phyloP scores from a whole-genome alignment of 2,797 vertebrate species.

The Craterocephalus amniculus region DNA sequence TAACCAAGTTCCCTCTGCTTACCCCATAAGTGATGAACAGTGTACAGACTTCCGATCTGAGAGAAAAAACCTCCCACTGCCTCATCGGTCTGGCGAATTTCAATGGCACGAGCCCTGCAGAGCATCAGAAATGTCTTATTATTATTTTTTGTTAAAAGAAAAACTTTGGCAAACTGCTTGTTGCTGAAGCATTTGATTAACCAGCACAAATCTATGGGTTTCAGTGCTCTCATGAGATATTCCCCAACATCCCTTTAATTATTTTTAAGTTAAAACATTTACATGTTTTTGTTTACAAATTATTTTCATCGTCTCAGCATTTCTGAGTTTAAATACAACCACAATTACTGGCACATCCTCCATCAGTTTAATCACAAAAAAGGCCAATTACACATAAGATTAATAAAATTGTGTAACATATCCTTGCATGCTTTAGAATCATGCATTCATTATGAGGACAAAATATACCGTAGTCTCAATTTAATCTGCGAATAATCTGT shows the following conservation, averaged over 20 bases:
- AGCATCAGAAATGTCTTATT: conserved; percentile 20
- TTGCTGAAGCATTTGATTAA: background rate
- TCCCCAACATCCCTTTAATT: conserved; percentile 20
- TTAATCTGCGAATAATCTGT: conserved; percentile 75
- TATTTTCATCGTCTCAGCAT: background rate
- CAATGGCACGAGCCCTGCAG: conserved; percentile 92
- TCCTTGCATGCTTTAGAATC: conserved; percentile 42
- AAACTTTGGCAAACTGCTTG: background rate
- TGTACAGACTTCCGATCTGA: conserved; percentile 94
- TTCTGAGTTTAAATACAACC: too few relatives aligned
- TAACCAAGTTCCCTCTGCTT: conserved; percentile 45
- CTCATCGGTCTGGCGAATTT: conserved; percentile 90
- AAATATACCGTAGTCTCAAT: conserved; percentile 62
- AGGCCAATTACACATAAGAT: conserved; percentile 24
- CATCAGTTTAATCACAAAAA: conserved; percentile 14
- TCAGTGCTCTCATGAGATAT: background rate
- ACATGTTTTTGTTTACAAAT: conserved; percentile 6
- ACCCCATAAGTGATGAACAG: conserved; percentile 97
- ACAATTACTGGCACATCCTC: background rate
- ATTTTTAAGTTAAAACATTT: conserved; percentile 8
- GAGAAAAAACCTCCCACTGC: conserved; percentile 96
- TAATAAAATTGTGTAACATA: conserved; percentile 17
- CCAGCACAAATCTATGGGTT: background rate
- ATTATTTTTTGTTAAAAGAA: background rate
- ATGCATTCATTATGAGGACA: conserved; percentile 6